These are phyloP conservation scores for Aleiodes sp. DNA, from an alignment of 1,140 invertebrate species.

Conservation along the genomic window DNA sequence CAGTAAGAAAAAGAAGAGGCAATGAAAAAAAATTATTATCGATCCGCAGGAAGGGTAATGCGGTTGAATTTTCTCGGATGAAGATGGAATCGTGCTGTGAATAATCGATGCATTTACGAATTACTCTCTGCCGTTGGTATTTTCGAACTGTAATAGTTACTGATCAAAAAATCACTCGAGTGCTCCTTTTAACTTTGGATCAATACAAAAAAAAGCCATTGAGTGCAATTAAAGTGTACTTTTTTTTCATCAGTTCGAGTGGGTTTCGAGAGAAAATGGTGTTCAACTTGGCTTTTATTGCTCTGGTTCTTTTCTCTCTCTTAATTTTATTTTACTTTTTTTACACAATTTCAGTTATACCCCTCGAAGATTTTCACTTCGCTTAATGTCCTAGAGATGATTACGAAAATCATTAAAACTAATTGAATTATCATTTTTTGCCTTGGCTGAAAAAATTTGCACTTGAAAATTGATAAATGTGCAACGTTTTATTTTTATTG, in stretches of 20 bases:
- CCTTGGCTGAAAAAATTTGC: no score
- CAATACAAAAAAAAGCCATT: constrained; percentile 7
- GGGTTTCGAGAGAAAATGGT: constrained; percentile 9
- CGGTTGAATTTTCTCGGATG: neutral
- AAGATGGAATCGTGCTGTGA: constrained; percentile 11
- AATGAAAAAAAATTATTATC: neutral
- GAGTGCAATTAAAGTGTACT: constrained; percentile 15
- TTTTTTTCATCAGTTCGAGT: constrained; percentile 19
- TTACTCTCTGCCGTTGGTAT: neutral
- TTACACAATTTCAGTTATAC: neutral
- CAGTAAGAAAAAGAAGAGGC: no score
- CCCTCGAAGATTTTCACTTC: no score
- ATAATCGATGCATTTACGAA: constrained; percentile 16
- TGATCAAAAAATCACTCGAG: constrained; percentile 16
- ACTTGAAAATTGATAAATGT: neutral
- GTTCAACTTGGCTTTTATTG: constrained; percentile 13
- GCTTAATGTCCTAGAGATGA: no score
- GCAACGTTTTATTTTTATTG: neutral
- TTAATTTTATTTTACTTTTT: neutral
- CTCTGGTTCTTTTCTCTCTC: neutral
- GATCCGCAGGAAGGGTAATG: neutral
- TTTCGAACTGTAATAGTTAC: constrained; percentile 5
- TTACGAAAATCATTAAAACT: no score
- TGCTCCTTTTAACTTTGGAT: neutral
- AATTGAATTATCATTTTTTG: no score